These are phyloP conservation scores for Mesembrinibis cayennensis DNA, from an alignment of 2,113 vertebrate species.

Conservation along the genomic window DNA sequence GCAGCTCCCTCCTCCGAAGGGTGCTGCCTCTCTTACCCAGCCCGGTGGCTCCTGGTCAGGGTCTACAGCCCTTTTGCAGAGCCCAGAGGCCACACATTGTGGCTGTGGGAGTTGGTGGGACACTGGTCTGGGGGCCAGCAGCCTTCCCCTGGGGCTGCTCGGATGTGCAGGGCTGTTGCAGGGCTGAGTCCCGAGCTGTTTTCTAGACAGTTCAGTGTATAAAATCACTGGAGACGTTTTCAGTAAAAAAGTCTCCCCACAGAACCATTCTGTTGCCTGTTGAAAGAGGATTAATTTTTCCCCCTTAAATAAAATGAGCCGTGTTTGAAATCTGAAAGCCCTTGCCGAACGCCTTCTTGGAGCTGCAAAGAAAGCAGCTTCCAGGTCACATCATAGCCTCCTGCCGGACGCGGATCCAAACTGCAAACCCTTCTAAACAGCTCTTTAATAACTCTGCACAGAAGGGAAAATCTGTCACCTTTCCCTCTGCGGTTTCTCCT, in stretches of 20 bases:
- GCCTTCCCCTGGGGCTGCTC: neutral
- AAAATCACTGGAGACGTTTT: neutral
- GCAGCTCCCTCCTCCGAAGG: neutral
- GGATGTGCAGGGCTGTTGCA: neutral
- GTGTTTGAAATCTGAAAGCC: conserved; percentile 26
- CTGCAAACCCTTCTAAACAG: conserved; percentile 65
- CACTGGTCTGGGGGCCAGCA: neutral
- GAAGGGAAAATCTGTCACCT: conserved; percentile 70
- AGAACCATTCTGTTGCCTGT: neutral
- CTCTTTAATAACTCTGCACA: conserved; percentile 51
- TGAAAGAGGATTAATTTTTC: conserved; percentile 52
- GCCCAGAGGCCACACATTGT: neutral
- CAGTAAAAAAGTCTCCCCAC: neutral
- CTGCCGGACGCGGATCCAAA: conserved; percentile 47
- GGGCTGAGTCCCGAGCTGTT: neutral
- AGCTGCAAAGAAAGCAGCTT: conserved; percentile 38
- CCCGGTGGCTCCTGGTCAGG: neutral
- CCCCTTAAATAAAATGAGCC: conserved; percentile 51
- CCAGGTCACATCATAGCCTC: conserved; percentile 59
- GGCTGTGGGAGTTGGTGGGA: neutral
- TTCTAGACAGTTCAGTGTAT: neutral
- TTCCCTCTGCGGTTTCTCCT: conserved; percentile 65
- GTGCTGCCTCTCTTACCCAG: neutral
- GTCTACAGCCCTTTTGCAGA: neutral
- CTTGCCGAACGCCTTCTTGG: conserved; percentile 43